phyloP scores from a whole-genome alignment of 2,888 invertebrate species.

The Clivina fossor region DNA sequence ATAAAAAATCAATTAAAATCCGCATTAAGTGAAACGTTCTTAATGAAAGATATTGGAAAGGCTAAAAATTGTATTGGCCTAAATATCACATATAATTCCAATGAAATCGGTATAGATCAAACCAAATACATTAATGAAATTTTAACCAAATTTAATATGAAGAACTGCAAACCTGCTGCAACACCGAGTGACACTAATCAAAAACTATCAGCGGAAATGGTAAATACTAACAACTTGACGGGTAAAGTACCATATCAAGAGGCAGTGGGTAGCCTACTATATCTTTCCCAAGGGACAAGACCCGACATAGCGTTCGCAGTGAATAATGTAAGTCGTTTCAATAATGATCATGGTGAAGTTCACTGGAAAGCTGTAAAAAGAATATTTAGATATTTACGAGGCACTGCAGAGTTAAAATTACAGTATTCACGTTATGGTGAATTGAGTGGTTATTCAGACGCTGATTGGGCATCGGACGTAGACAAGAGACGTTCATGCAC shows the following conservation, averaged over 20 bases:
- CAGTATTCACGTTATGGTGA: slow-evolving; percentile 1
- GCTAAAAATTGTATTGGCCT: slow-evolving; percentile 9
- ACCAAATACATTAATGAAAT: slow-evolving; percentile 5
- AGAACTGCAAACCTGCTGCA: background rate
- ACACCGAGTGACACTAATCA: slow-evolving; percentile 7
- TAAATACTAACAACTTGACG: slow-evolving; percentile 1
- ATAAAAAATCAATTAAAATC: background rate
- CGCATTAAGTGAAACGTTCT: slow-evolving; percentile 10
- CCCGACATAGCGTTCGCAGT: slow-evolving; percentile 39
- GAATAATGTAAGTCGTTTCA: slow-evolving; percentile 38
- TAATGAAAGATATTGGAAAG: slow-evolving; percentile 30
- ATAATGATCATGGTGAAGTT: slow-evolving; percentile 15
- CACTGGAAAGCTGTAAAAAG: slow-evolving; percentile 35
- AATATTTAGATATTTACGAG: slow-evolving; percentile 29
- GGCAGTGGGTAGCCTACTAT: slow-evolving; percentile 38
- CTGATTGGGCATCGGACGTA: slow-evolving; percentile 18
- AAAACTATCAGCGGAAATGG: background rate
- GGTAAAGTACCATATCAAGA: slow-evolving; percentile 38
- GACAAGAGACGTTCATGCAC: slow-evolving; percentile 26
- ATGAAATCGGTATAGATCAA: slow-evolving; percentile 1
- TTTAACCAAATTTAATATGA: slow-evolving; percentile 4
- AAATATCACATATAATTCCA: background rate
- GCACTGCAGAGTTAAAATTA: slow-evolving; percentile 19
- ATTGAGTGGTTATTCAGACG: slow-evolving; percentile 14
- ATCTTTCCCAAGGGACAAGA: slow-evolving; percentile 36